phyloP scores from a whole-genome alignment of 2,888 invertebrate species.

The Cryptocephalus primarius region DNA sequence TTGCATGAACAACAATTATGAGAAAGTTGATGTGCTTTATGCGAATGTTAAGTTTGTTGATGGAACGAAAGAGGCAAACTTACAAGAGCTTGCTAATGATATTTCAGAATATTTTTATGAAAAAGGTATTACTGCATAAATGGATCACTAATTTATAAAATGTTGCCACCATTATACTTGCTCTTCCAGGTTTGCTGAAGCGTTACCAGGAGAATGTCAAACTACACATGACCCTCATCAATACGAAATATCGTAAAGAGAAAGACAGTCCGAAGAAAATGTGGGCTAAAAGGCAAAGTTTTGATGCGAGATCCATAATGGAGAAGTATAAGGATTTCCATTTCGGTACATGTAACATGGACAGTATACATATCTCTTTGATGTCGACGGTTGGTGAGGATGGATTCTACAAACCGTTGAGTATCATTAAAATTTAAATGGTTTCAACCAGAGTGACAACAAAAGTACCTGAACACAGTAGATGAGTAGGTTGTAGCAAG shows the following conservation, averaged over 20 bases:
- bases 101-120: conserved; percentile 49
- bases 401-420: conserved; percentile 48
- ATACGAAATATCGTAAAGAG: conserved; percentile 22
- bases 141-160: no score
- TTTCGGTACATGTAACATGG: conserved; percentile 60
- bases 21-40: conserved; percentile 69
- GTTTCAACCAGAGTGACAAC: no score
- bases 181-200: conserved; percentile 41
- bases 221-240: conserved; percentile 67
- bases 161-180: background rate
- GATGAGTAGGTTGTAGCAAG: no score
- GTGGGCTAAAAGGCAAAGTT: conserved; percentile 34
- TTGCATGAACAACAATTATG: conserved; percentile 85
- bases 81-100: conserved; percentile 55
- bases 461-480: no score
- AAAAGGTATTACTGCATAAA: conserved; percentile 43
- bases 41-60: conserved; percentile 46
- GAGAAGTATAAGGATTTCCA: conserved; percentile 54
- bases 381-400: conserved; percentile 39
- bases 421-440: conserved; percentile 10
- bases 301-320: conserved; percentile 56
- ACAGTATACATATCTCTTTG: conserved; percentile 61
- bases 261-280: conserved; percentile 18
- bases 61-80: conserved; percentile 36
- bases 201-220: conserved; percentile 54